These are phyloP conservation scores for Argentina silus DNA, from an alignment of 2,797 vertebrate species.

Conservation along the genomic window DNA sequence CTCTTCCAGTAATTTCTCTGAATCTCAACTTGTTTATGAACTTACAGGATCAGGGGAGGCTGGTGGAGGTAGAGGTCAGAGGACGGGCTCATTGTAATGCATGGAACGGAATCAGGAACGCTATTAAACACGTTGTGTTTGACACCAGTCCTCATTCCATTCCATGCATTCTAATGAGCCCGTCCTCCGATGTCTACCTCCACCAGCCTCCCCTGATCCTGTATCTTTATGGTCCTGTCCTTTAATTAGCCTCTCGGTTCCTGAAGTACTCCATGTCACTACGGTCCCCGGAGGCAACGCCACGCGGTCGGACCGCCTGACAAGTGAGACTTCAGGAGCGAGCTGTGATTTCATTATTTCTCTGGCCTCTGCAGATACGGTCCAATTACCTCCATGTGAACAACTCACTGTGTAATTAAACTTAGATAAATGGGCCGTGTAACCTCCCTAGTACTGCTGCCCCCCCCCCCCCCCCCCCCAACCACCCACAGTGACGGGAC, in stretches of 20 bases:
- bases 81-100: too few relatives aligned
- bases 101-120: too few relatives aligned
- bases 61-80: too few relatives aligned
- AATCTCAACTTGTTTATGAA: too few relatives aligned
- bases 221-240: too few relatives aligned
- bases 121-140: too few relatives aligned
- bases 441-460: not conserved
- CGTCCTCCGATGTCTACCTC: too few relatives aligned
- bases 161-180: too few relatives aligned
- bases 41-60: too few relatives aligned
- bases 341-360: conserved; percentile 25
- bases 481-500: conserved; percentile 1
- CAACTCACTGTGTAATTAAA: conserved; percentile 22
- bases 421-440: conserved; percentile 18
- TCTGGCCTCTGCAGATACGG: conserved; percentile 7
- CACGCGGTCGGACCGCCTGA: not conserved
- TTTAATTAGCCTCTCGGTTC: not conserved
- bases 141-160: too few relatives aligned
- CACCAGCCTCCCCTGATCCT: too few relatives aligned
- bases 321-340: not conserved
- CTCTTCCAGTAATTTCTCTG: too few relatives aligned
- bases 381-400: conserved; percentile 20
- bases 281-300: not conserved
- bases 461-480: not conserved
- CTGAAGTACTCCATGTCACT: not conserved